Evolutionary conservation across 35 echinoderm and acorn worm species (phyloP), one percentile per base, ranked within the genome.

Genomic region (Ophioderma brevispina): DNA sequence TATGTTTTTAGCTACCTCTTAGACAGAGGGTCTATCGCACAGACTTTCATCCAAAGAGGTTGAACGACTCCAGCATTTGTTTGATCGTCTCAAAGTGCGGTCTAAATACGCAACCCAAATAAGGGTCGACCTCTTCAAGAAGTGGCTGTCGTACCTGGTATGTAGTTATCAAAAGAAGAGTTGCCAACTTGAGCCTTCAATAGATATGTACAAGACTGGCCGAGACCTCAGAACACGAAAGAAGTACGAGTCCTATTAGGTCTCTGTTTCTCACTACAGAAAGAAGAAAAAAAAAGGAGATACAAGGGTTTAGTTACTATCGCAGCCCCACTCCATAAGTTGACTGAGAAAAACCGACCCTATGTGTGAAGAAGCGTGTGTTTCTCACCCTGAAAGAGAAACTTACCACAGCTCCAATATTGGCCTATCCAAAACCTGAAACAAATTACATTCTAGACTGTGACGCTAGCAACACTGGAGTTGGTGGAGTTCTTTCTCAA

Each of bases 71-170:
- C 49, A 91, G 39, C 87, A 94, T n/a, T 85, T 91, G 33, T 49
- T 38, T 78, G 88, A 15, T 38, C 39, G 2, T 36, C 87, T 0
- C 79, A 78, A 8, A 13, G 32, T 0, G 87, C 94, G 18, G 35
- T 95, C 1, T 15, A 42, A 0, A 52, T 31, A 4, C 89, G 89
- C 0, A 8, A 40, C 38, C 92, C 92, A 0, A 94, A 92, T 21
- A 97, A 97, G 36, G 94, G 92, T 88, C 21, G n/a, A 91, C 18
- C 39, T 94, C 0, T 97, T 97, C 86, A 21, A 81, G 37, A 17
- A 38, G 28, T 10, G 75, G 18, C 92, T 97, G 6, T 34, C 31
- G 15, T 94, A 91, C 63, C 81, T 97, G 32, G 92, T 87, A 23
- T 88, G 93, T 41, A 19, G 90, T 25, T 75, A n/a, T 82, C 0